Conservation (phyloP, 92 coral and sea anemone species). For the Porites cylindrica region DNA sequence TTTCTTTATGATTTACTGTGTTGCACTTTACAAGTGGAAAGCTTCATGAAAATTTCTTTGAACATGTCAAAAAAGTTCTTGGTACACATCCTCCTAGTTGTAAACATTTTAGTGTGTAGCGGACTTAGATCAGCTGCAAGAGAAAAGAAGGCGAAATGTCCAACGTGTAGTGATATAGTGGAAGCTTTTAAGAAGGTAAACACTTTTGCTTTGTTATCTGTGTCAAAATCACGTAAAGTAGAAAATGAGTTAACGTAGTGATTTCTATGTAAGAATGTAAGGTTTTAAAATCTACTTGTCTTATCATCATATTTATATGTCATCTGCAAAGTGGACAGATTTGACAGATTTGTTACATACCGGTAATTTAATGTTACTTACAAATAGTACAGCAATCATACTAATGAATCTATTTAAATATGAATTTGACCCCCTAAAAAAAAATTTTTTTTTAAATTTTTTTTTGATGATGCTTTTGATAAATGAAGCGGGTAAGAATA, state of each 20-base stretch:
- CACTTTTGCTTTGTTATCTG: background rate
- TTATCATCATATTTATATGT: too few relatives aligned
- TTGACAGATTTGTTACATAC: too few relatives aligned
- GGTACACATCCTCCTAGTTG: slow-evolving; percentile 52
- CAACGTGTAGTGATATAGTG: slow-evolving; percentile 88
- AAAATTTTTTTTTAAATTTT: too few relatives aligned
- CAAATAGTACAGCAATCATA: too few relatives aligned
- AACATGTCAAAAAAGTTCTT: slow-evolving; percentile 50
- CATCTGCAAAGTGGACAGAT: too few relatives aligned
- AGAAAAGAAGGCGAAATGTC: slow-evolving; percentile 88
- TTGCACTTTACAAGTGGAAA: background rate
- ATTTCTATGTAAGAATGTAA: too few relatives aligned
- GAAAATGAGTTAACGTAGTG: background rate
- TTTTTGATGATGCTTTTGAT: too few relatives aligned
- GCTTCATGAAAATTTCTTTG: slow-evolving; percentile 29
- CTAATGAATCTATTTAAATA: too few relatives aligned
- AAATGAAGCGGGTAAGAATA: too few relatives aligned
- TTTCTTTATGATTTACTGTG: background rate
- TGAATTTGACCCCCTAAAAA: too few relatives aligned
- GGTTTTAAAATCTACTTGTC: too few relatives aligned
- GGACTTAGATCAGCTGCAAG: slow-evolving; percentile 55
- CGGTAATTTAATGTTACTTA: too few relatives aligned
- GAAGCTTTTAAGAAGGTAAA: slow-evolving; percentile 94
- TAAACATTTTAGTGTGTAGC: slow-evolving; percentile 53
- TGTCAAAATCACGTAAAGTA: slow-evolving; percentile 1